Base-by-base conservation (phyloP, 2,113 vertebrate genomes). In the Noctilio leporinus region DNA sequence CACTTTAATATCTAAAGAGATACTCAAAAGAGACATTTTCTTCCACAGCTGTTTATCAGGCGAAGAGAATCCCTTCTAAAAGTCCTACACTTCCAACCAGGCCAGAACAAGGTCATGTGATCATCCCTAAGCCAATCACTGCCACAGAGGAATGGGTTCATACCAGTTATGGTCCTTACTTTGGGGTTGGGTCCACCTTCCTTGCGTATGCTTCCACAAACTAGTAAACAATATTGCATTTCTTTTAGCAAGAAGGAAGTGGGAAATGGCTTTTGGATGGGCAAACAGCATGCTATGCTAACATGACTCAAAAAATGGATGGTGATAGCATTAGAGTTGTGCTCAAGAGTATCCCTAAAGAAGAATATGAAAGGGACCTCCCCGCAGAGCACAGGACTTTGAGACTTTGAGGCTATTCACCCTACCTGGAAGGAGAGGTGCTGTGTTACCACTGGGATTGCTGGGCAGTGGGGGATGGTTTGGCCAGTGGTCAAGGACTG, bases 181-280 rank as follows among this genome's bases (percentile, higher is more conserved):
- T 10, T 81, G 19, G 2, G 24, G 5, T 38, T 75, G 24, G 11
- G 12, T 8, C 19, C 0, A 73, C 33, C 17, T 92, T 70, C 17
- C 47, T 78, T 84, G 5, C 86, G 59, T 5, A 75, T 17, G 16
- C 15, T 75, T 24, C 1, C 87, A 19, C 47, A 53, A 67, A 22
- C 55, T 77, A 62, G 7, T 80, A n/a, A 75, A 80, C 4, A 55
- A 38, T 38, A 78, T 8, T 35, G 64, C 3, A 16, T 51, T 95
- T 85, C 33, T 88, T 92, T 93, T 51, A 45, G 30, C 49, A 70
- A 92, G 43, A n/a, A 86, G 70, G 35, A 33, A 7, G 17, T 70
- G 5, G 22, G 11, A 22, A 55, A 33, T 26, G 10, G 19, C 40
- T 72, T 3, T 64, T 64, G 57, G 40, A 62, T 59, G 43, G 62